Evolutionary conservation across 1,140 invertebrate species (phyloP), one percentile per base, ranked within the genome.

Genomic region (Zelostemma sp.): DNA sequence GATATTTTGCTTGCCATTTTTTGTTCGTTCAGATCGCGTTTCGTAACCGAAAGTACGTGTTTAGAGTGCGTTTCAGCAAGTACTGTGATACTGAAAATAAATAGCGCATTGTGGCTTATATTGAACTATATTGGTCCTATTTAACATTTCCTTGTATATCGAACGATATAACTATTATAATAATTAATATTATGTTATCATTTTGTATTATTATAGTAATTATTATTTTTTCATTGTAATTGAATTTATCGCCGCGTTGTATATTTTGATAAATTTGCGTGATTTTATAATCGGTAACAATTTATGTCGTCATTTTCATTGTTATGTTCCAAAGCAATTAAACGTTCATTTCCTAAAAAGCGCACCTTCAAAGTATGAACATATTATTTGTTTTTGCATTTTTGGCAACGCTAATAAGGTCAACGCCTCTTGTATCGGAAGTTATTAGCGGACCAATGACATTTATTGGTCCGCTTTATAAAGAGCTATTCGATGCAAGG

Each of bases 21-120:
- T 50, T 51, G 72, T 79, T 79, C 64, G 47, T 75, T 77, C 64
- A 21, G 47, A 80, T 81, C 71, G 69, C 74, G 62, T 80, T 74
- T 73, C 33, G 63, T 76, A 74, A 73, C 35, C 50, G 68, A 79
- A 82, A 77, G 47, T 77, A 73, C 45, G 73, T 68, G 71, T 79
- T 78, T 79, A 80, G 73, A 28, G 8, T 80, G 80, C 79, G 72
- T 84, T 85, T 82, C 80, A 81, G 74, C 76, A 82, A 85, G 74
- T 85, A 85, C 83, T 85, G 84, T 85, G 84, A 85, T 85, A 85
- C 84, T 84, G 80, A 79, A 77, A 68, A 80, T 81, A 79, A 80
- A 80, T 84, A 84, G 75, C 74, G 63, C 82, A 81, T 79, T 79
- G 57, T 80, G 77, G 76, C 75, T 84, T 80, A 76, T 11, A n/a